A percentile compares a stretch with the other conserved stretches of the same genome.
Evolutionary conservation across 2,888 invertebrate species (phyloP).

Genomic region (Leptura quadrifasciata): DNA sequence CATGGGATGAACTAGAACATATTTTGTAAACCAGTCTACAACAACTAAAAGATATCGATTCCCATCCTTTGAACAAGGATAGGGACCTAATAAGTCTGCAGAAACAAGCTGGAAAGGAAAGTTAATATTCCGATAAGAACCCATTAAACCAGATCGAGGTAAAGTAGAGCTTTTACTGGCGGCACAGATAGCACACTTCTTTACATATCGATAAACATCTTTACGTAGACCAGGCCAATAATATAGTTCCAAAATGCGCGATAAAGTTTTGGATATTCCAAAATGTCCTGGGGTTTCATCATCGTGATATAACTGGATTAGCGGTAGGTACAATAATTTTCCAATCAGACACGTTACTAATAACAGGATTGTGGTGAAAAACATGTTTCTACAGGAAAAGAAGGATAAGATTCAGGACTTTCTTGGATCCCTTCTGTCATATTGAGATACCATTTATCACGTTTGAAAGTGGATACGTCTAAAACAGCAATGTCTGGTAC

Average conservation of each 20-base stretch:
- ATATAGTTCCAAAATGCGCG: constrained; percentile 51
- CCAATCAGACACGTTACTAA: constrained; percentile 49
- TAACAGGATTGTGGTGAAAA: constrained; percentile 34
- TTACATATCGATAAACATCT: constrained; percentile 42
- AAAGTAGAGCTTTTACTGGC: no score
- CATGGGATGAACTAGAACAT: no score
- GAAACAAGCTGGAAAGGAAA: no score
- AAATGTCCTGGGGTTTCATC: constrained; percentile 48
- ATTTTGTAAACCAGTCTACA: no score
- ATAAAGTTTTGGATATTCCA: constrained; percentile 53
- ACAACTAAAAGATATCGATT: no score
- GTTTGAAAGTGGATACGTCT: constrained; percentile 38
- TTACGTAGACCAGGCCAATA: constrained; percentile 44
- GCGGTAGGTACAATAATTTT: constrained; percentile 54
- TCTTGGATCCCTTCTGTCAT: constrained; percentile 45
- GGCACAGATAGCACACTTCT: constrained; percentile 46
- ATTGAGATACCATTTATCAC: constrained; percentile 48
- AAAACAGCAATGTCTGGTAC: constrained; percentile 30
- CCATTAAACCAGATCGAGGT: no score
- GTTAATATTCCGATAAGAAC: no score
- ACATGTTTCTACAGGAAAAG: constrained; percentile 50
- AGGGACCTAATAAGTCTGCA: no score
- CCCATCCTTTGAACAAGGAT: no score
- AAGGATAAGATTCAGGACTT: constrained; percentile 42
- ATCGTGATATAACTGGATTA: constrained; percentile 52